Evolutionary conservation across 1,140 invertebrate genomes (phyloP), one percentile per base, ranked within the genome.

Genomic region (Eulimnadia texana): DNA sequence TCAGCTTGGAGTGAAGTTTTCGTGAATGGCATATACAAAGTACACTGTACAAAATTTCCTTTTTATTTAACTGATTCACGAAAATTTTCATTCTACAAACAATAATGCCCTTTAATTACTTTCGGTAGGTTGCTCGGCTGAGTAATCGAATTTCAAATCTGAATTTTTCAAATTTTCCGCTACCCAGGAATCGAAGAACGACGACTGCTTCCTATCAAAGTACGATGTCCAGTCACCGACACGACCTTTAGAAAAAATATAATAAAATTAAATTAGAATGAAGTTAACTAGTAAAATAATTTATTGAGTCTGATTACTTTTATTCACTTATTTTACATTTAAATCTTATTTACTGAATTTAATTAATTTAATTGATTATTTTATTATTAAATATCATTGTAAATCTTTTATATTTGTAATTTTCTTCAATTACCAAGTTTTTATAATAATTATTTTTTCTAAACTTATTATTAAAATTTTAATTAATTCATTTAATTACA

Each of bases 151-250:
- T 10, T 28, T 13, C n/a, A 61, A 29, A 10, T 23, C 28, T 13
- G 60, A n/a, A 28, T 56, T 56, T 29, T 62, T 27, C 19, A 55
- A 13, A 33, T 68, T 67, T 13, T 63, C 53, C 10, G 62, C 24
- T 20, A 70, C 64, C 67, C 70, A 70, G 3, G 64, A 3, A 49
- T 75, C 68, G 58, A 75, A 72, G 22, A 64, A 52, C 33, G 63
- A 50, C 24, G 64, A 67, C 19, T 68, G 61, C 19, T 67, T 65
- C 0, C 42, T 22, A 9, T 64, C 67, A 59, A 73, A 73, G 58
- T 72, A 67, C 52, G 71, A 72, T 54, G 67, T 64, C 73, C 73
- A 75, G 61, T 75, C 73, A 13, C 73, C 73, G 20, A 74, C 70
- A 56, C 67, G 66, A 13, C 65, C 65, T 66, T 47, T 3, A 27